Evolutionary conservation across 1,140 invertebrate genomes (phyloP).

Genomic region (Drosophila sechellia): DNA sequence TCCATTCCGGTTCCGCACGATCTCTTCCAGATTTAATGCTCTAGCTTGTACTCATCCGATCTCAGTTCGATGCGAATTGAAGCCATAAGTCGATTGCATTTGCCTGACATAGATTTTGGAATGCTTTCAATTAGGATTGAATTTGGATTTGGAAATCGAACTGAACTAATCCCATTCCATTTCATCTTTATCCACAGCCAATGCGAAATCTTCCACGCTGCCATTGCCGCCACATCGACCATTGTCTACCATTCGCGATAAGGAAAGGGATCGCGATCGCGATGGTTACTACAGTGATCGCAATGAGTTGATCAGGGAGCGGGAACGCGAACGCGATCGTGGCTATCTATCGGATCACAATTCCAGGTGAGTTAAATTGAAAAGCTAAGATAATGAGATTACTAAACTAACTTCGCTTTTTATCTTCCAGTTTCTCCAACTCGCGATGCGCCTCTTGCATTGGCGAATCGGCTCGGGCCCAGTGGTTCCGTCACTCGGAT

Average conservation of each 20-base stretch:
- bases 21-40: slow-evolving; percentile 48
- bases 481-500: slow-evolving; percentile 94
- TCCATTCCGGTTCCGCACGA: slow-evolving; percentile 63
- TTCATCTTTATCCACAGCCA: slow-evolving; percentile 56
- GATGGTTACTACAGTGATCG: slow-evolving; percentile 94
- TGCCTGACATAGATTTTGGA: slow-evolving; percentile 34
- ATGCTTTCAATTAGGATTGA: slow-evolving; percentile 22
- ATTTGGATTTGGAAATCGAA: background rate
- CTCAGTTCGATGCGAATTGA: slow-evolving; percentile 22
- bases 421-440: slow-evolving; percentile 85
- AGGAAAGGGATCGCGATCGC: slow-evolving; percentile 86
- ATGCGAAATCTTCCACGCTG: slow-evolving; percentile 91
- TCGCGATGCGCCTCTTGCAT: slow-evolving; percentile 92
- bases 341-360: slow-evolving; percentile 95
- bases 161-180: background rate
- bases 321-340: slow-evolving; percentile 89
- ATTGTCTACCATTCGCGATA: slow-evolving; percentile 74
- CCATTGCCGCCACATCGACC: slow-evolving; percentile 89
- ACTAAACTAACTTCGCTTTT: background rate
- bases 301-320: slow-evolving; percentile 90
- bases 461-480: slow-evolving; percentile 92
- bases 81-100: slow-evolving; percentile 15
- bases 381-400: too few relatives aligned
- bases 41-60: slow-evolving; percentile 28
- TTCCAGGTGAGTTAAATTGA: slow-evolving; percentile 86